Base-by-base conservation (phyloP, 2,797 vertebrate species). In the Arrhamphus sclerolepis region DNA sequence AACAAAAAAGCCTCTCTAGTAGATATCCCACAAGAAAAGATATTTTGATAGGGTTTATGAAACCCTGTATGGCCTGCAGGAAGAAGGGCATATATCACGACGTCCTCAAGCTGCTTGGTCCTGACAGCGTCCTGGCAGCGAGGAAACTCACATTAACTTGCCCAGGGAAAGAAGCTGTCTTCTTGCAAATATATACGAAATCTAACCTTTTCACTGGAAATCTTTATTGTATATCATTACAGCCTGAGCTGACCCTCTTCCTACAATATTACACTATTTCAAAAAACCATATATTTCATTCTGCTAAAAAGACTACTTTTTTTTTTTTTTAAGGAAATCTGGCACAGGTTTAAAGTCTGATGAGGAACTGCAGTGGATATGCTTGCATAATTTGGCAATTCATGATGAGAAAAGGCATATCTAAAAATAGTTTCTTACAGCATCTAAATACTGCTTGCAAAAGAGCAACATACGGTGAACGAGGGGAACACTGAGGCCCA, bases 41-140 rank as follows among this genome's bases (percentile, higher is more conserved):
- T 78, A 84, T 84, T 84, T 80, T 78, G 85, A 87, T 80, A 70
- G 82, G 83, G 80, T 89, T 90, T 89, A 87, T 87, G 89, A 90
- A 84, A 89, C 81, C 83, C 77, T 69, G 52, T 44, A 80, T 74
- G 81, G 90, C 91, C 82, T 17, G 61, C 62, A 89, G 90, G 83
- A 75, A 81, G 39, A 46, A 72, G 70, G 82, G 75, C 81, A 81
- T 91, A 85, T 84, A 85, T 91, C 87, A 88, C 82, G 52, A 80
- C 69, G 63, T 78, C 76, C 81, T 83, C 75, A 83, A 88, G 81
- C 79, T 75, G 80, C 82, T 67, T 72, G 67, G 80, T 65, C 62
- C 79, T 64, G 84, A 80, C 88, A 84, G 79, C n/a, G n/a, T n/a
- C n/a, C n/a, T n/a, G n/a, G n/a, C 34, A 67, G 67, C 71, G 34